Evolutionary conservation across 64 coral and sea anemone species (phyloP).

Genomic region (Porites lutea): DNA sequence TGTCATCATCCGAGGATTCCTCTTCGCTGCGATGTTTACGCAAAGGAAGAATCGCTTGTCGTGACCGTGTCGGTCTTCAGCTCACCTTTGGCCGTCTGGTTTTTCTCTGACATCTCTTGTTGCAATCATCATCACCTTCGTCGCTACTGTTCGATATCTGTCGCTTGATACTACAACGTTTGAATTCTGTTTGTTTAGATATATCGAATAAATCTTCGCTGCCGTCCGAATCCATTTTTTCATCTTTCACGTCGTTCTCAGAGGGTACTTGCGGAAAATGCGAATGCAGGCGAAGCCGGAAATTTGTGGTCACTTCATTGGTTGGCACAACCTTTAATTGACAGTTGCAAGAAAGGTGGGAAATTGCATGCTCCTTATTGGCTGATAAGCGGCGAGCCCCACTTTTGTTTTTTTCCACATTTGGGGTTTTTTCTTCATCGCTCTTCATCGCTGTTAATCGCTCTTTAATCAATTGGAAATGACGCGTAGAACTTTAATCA

Average conservation of each 20-base stretch:
- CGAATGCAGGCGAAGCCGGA: neutral
- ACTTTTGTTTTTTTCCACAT: neutral
- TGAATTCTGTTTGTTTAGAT: constrained; percentile 7
- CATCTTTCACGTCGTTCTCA: neutral
- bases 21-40: constrained; percentile 13
- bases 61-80: constrained; percentile 21
- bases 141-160: constrained; percentile 26
- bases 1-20: constrained; percentile 19
- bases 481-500: constrained; percentile 32
- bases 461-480: neutral
- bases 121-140: constrained; percentile 14
- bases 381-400: neutral
- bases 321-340: constrained; percentile 34
- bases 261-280: neutral
- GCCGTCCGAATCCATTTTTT: constrained; percentile 3
- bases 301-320: constrained; percentile 31
- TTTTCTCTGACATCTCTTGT: neutral
- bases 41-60: constrained; percentile 16
- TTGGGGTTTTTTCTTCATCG: constrained; percentile 32
- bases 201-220: neutral
- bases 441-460: too few species aligned
- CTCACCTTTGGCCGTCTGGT: neutral
- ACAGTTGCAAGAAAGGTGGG: constrained; percentile 26
- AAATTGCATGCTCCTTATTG: constrained; percentile 23
- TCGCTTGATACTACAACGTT: constrained; percentile 17